Percentiles rank a stretch among this genome's conserved stretches.
Evolutionary conservation across 2,888 invertebrate species (phyloP).

Genomic region (Pheosia tremula): DNA sequence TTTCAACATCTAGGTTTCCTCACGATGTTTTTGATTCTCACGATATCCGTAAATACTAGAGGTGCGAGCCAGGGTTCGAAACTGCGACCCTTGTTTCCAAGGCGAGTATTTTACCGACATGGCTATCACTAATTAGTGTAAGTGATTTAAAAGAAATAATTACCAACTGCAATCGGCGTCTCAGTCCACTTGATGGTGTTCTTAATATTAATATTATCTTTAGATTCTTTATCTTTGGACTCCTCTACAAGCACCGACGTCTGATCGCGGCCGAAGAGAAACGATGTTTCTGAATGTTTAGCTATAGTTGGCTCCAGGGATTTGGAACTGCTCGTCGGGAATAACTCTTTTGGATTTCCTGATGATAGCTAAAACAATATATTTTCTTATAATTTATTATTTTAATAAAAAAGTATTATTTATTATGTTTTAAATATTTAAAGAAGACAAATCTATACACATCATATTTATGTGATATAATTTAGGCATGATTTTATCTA

Average conservation of each 20-base stretch:
- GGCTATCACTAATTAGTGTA: too few species aligned
- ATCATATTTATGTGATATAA: too few species aligned
- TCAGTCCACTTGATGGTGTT: slow-evolving; percentile 92
- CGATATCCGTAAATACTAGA: too few species aligned
- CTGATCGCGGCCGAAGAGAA: slow-evolving; percentile 94
- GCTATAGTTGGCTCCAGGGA: slow-evolving; percentile 93
- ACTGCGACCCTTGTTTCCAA: too few species aligned
- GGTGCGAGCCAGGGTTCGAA: too few species aligned
- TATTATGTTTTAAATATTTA: too few species aligned
- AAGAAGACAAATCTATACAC: too few species aligned
- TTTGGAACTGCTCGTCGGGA: slow-evolving; percentile 91
- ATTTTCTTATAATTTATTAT: background rate
- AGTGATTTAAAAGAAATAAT: slow-evolving; percentile 16
- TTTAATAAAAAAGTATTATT: too few species aligned
- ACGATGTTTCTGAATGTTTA: slow-evolving; percentile 89
- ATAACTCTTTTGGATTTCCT: slow-evolving; percentile 91
- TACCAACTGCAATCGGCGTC: slow-evolving; percentile 88
- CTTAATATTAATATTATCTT: slow-evolving; percentile 79
- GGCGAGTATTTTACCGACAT: too few species aligned
- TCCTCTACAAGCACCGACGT: slow-evolving; percentile 94
- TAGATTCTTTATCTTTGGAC: slow-evolving; percentile 57
- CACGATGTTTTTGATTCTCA: too few species aligned
- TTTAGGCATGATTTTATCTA: too few species aligned
- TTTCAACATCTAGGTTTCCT: too few species aligned
- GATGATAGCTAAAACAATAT: slow-evolving; percentile 62